Evolutionary conservation across 2,797 vertebrate species (phyloP).

Genomic region (Rhyacichthys aspro): DNA sequence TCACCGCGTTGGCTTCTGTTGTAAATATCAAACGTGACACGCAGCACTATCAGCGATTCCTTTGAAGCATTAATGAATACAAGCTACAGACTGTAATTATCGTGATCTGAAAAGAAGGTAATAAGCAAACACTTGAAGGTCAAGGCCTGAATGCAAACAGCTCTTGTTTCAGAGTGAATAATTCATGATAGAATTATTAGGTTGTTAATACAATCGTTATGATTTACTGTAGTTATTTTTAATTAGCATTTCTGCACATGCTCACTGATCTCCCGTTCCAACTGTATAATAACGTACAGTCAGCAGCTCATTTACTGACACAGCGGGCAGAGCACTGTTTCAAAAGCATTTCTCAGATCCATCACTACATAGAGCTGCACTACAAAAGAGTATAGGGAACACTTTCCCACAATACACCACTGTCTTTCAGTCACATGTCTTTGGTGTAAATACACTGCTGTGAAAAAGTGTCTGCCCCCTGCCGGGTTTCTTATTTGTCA

Average conservation of each 20-base stretch:
- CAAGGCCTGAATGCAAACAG: conserved; percentile 9
- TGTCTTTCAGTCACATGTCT: no score
- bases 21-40: background rate
- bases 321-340: no score
- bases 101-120: background rate
- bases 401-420: no score
- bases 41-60: background rate
- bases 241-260: background rate
- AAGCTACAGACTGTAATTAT: conserved; percentile 5
- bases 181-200: conserved; percentile 34
- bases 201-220: conserved; percentile 23
- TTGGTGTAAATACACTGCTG: no score
- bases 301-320: no score
- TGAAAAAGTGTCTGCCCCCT: no score
- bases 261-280: no score
- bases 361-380: no score
- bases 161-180: conserved; percentile 20
- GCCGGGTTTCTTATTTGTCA: no score
- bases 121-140: conserved; percentile 38
- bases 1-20: background rate
- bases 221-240: background rate
- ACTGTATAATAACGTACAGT: no score
- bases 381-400: no score
- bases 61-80: conserved; percentile 25
- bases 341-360: no score